Evolutionary conservation across 2,113 vertebrate genomes (phyloP).

Genomic region (Oryzias javanicus): DNA sequence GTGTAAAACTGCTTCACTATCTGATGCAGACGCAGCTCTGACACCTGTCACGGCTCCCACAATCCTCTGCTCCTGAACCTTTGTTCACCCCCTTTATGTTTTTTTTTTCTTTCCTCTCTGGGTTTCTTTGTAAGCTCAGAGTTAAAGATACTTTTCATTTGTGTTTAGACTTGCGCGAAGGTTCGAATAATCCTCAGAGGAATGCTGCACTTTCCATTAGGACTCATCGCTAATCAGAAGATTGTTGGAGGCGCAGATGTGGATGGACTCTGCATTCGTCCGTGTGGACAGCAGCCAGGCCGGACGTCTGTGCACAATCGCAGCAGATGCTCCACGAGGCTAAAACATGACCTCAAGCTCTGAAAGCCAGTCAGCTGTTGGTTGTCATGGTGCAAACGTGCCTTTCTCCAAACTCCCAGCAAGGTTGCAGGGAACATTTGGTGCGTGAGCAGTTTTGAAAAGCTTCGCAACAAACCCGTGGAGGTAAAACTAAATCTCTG

Average conservation of each 20-base stretch:
- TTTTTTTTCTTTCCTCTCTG: constrained; percentile 20
- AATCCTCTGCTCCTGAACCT: constrained; percentile 56
- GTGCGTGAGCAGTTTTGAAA: too few relatives aligned
- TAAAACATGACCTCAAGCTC: constrained; percentile 28
- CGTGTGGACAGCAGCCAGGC: constrained; percentile 1
- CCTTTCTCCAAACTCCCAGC: not conserved
- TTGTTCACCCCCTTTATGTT: constrained; percentile 41
- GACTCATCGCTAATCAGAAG: not conserved
- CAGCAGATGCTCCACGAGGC: constrained; percentile 30
- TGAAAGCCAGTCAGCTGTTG: not conserved
- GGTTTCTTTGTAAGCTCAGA: constrained; percentile 32
- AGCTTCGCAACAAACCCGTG: too few relatives aligned
- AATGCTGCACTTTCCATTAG: constrained; percentile 28
- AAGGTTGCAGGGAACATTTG: too few relatives aligned
- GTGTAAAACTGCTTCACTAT: constrained; percentile 52
- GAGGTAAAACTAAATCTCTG: too few relatives aligned
- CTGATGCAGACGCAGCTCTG: constrained; percentile 62
- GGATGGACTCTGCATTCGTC: constrained; percentile 7
- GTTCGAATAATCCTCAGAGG: constrained; percentile 20
- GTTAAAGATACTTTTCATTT: constrained; percentile 19
- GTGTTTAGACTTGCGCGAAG: constrained; percentile 7
- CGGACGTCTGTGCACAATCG: constrained; percentile 22
- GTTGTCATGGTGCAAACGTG: not conserved
- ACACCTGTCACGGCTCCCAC: constrained; percentile 65
- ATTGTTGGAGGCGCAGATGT: constrained; percentile 15